Evolutionary conservation across 2,888 invertebrate species (phyloP), one percentile per base, ranked within the genome.

Genomic region (Thera britannica): DNA sequence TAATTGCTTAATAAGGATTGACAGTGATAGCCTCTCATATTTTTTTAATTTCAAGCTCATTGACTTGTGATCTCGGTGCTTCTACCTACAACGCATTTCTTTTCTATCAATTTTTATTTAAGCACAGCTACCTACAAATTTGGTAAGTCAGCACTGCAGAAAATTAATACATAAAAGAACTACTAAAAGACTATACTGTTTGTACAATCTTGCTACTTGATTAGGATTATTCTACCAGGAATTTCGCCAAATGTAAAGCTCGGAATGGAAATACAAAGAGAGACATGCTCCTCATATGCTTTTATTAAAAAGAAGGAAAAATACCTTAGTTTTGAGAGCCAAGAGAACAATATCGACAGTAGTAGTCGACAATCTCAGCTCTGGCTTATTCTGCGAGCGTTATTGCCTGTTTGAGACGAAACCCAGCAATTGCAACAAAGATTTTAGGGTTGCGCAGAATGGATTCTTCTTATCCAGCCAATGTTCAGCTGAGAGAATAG

Each of bases 341-440:
- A 73, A 75, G 76, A 77, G 75, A 79, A 77, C 76, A 79, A 81
- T 83, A 83, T 81, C 82, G 83, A 77, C 81, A 75, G 77, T 77
- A 74, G 77, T 75, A 80, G 77, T 75, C 75, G 75, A 74, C 79
- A 81, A 82, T 83, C 82, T 79, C 76, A 72, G 80, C 77, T 77
- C 72, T 74, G 82, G 83, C 83, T 82, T 81, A 83, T 82, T 85
- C 79, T 77, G 80, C 76, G 80, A 78, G 78, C 83, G 83, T 85
- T 86, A 86, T 85, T 81, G 85, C 77, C 81, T 80, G 84, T 84
- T 85, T 82, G 79, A 76, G 81, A 84, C 83, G 82, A 84, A 82
- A 84, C 83, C 81, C 75, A 81, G 79, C 84, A 81, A 86, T 86
- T 83, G 86, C 83, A 84, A 77, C 81, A 73, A 82, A 82, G 80